phyloP scores from a whole-genome alignment of 2,797 vertebrate genomes.

The Scomberomorus guttatus region DNA sequence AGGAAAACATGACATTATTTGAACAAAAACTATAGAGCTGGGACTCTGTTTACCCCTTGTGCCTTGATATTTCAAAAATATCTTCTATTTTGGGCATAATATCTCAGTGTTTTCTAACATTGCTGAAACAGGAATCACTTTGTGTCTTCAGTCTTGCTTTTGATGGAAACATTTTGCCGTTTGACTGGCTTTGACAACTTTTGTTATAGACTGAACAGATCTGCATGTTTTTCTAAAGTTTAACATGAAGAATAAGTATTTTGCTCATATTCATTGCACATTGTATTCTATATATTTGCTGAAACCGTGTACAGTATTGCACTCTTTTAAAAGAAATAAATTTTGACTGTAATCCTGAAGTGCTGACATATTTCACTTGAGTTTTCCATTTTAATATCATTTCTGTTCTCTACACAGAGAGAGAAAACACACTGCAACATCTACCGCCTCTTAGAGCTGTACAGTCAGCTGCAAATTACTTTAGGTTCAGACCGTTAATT shows the following conservation, averaged over 20 bases:
- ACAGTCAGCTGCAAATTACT: constrained; percentile 40
- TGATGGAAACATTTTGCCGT: neutral
- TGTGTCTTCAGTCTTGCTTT: constrained; percentile 40
- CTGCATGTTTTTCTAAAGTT: constrained; percentile 45
- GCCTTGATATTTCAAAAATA: constrained; percentile 62
- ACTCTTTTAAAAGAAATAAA: constrained; percentile 31
- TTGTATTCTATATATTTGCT: constrained; percentile 52
- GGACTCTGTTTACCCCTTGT: constrained; percentile 48
- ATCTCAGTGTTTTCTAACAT: neutral
- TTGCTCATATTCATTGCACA: constrained; percentile 49
- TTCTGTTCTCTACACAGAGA: neutral
- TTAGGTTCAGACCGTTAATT: constrained; percentile 46
- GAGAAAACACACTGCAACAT: constrained; percentile 4
- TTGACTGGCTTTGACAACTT: constrained; percentile 16
- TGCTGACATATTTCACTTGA: constrained; percentile 22
- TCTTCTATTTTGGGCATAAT: constrained; percentile 7
- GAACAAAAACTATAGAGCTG: constrained; percentile 14
- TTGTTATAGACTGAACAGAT: constrained; percentile 43
- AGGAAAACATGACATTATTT: constrained; percentile 1
- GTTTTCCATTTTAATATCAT: constrained; percentile 11
- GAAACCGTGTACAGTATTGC: constrained; percentile 74
- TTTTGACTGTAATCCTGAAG: constrained; percentile 18
- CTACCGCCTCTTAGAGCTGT: neutral
- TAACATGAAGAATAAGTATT: constrained; percentile 58
- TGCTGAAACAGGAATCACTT: constrained; percentile 40